Evolutionary conservation across 2,888 invertebrate genomes (phyloP), one percentile per base, ranked within the genome.

Genomic region (Brachyopa scutellaris): DNA sequence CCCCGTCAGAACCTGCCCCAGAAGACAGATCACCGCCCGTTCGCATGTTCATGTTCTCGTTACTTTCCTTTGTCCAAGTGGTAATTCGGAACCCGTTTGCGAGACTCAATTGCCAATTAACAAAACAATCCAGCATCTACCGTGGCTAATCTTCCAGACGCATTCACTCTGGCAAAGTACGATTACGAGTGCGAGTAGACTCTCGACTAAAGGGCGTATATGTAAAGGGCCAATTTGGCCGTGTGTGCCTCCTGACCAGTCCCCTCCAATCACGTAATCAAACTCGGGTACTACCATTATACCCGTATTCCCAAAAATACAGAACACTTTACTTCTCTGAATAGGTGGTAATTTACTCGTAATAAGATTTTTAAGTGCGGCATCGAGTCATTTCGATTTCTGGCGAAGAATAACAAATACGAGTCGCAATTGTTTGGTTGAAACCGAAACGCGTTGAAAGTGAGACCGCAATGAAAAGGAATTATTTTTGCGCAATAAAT

Each of bases 1-100:
- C n/a, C n/a, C 47, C 21, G 40, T 59, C 38, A 59, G 17, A 59
- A 70, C 69, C 69, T 59, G 59, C 29, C 47, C 11, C 36, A 42
- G 11, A 45, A 40, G 38, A 66, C 31, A 38, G 47, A 59, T 59
- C 29, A 21, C 33, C n/a, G n/a, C n/a, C n/a, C n/a, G n/a, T n/a
- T n/a, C n/a, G n/a, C n/a, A n/a, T 59, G 26, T 70, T 23, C 3
- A 5, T 9, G 29, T 49, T 23, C 29, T 49, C 29, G 15, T 19
- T 4, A n/a, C n/a, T n/a, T n/a, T 11, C n/a, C 26, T 40, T 59
- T 40, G 40, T 23, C 17, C 8, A 0, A 15, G 8, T 17, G 15
- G 13, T 49, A 26, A 49, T 31, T 51, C n/a, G 53, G n/a, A 40
- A 40, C 40, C 26, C 7, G 40, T 40, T 59, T 38, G 15, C 13